Percentiles rank a stretch among this genome's conserved stretches.
Conservation (phyloP, 2,888 invertebrate species). For the Entomobrya proxima region DNA sequence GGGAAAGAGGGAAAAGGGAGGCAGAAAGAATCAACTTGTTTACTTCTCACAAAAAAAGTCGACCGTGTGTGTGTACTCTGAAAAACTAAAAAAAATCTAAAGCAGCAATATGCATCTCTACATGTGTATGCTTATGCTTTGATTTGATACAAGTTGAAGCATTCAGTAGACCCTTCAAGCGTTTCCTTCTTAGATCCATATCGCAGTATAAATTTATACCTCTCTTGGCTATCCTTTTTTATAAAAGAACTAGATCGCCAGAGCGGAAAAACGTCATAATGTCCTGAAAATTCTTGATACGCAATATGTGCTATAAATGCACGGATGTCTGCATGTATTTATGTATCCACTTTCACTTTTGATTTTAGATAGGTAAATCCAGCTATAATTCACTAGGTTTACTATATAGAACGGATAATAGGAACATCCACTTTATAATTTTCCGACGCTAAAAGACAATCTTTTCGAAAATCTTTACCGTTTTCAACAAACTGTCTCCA, state of each 20-base stretch:
- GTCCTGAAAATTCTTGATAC: conserved; percentile 23
- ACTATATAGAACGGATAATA: too few species aligned
- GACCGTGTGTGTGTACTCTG: background rate
- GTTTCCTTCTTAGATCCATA: background rate
- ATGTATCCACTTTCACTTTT: too few species aligned
- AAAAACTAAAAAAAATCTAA: background rate
- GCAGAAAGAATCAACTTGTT: conserved; percentile 23
- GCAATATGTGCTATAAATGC: too few species aligned
- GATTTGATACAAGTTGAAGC: background rate
- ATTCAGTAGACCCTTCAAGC: conserved; percentile 10
- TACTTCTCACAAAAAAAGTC: conserved; percentile 26
- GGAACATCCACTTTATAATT: conserved; percentile 35
- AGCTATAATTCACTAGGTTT: too few species aligned
- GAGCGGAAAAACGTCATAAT: conserved; percentile 60
- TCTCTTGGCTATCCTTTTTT: background rate
- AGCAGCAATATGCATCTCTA: background rate
- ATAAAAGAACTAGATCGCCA: conserved; percentile 16
- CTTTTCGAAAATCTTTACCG: background rate
- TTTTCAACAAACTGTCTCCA: conserved; percentile 20
- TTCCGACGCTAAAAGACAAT: conserved; percentile 28
- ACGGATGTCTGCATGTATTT: too few species aligned
- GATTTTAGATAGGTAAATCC: too few species aligned
- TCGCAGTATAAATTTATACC: background rate
- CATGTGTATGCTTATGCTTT: background rate
- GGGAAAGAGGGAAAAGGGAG: background rate